Evolutionary conservation across 2,113 vertebrate species (phyloP).

Genomic region (Ceuthmochares aereus): DNA sequence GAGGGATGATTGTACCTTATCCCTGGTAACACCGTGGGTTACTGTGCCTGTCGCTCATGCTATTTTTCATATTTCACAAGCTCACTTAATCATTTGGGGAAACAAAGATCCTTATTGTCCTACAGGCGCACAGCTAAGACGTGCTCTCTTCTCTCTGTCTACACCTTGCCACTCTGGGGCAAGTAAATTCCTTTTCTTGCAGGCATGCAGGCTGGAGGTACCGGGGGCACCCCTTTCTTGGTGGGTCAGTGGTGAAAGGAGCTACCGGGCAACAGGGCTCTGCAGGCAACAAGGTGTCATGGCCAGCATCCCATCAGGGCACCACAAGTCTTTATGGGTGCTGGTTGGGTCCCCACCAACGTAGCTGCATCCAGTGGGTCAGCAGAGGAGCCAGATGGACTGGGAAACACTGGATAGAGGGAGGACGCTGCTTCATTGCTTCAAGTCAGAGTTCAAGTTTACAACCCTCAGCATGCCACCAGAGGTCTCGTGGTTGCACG

Average conservation of each 20-base stretch:
- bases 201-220: neutral
- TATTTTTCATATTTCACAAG: neutral
- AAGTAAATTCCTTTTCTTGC: neutral
- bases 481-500: accelerated
- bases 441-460: neutral
- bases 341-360: neutral
- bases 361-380: accelerated
- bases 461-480: neutral
- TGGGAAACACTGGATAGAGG: neutral
- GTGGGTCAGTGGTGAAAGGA: neutral
- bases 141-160: neutral
- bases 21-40: neutral
- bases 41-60: neutral
- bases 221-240: neutral
- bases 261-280: neutral
- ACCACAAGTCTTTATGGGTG: neutral
- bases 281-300: accelerated
- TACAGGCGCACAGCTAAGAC: neutral
- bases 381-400: neutral
- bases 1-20: neutral
- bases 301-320: neutral
- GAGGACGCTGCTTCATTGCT: neutral
- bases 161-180: accelerated
- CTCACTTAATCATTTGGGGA: neutral
- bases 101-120: neutral